Percentiles rank a stretch among this genome's conserved stretches.
Conservation (phyloP, 2,888 invertebrate species). For the Erebia ligea region DNA sequence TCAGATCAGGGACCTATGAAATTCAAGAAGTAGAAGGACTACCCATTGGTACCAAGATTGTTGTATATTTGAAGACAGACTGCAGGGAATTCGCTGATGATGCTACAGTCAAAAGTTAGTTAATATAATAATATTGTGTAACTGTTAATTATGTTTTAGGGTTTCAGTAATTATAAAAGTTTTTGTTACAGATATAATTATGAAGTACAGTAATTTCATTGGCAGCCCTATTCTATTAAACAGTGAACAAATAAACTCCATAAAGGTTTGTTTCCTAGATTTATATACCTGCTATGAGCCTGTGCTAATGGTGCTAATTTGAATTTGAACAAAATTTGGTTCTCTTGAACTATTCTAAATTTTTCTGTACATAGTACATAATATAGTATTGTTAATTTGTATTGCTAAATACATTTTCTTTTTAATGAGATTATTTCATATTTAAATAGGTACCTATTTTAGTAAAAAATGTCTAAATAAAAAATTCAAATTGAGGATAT, state of each 20-base stretch:
- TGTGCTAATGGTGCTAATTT: no score
- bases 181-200: conserved; percentile 88
- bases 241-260: conserved; percentile 93
- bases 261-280: conserved; percentile 82
- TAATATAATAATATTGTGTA: background rate
- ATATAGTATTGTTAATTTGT: no score
- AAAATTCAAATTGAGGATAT: no score
- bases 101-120: conserved; percentile 88
- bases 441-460: no score
- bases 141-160: background rate
- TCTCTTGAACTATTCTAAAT: no score
- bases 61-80: conserved; percentile 94
- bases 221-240: conserved; percentile 96
- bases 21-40: conserved; percentile 93
- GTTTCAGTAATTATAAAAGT: background rate
- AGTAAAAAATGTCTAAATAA: no score
- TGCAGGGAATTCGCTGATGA: conserved; percentile 95
- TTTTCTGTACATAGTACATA: no score
- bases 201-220: conserved; percentile 99
- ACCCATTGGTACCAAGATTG: conserved; percentile 95
- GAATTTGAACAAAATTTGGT: no score
- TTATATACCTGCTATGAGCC: background rate
- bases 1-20: conserved; percentile 94
- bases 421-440: no score
- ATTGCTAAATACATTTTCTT: no score